Percentiles rank a stretch among this genome's conserved stretches.
Evolutionary conservation across 2,113 vertebrate genomes (phyloP).

Genomic region (Prionailurus bengalensis): DNA sequence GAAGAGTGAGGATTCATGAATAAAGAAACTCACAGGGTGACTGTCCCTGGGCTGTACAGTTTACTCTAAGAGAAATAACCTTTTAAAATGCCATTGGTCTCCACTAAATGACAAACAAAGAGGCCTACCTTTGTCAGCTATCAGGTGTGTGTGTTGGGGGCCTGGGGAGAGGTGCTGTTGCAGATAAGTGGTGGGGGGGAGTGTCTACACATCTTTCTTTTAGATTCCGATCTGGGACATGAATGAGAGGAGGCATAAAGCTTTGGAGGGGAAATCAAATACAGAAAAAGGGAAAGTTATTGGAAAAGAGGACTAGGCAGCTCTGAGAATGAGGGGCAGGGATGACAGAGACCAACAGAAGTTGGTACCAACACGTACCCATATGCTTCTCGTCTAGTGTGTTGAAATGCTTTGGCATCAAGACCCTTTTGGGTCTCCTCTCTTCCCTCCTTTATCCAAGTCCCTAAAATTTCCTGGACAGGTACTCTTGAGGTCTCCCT

Average conservation of each 20-base stretch:
- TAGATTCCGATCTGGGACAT: background rate
- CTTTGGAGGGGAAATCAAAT: background rate
- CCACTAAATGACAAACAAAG: conserved; percentile 40
- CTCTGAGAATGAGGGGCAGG: background rate
- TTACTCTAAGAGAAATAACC: conserved; percentile 74
- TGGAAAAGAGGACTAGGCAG: background rate
- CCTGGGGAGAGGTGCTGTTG: rapidly evolving
- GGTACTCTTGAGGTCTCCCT: background rate
- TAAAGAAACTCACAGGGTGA: conserved; percentile 80
- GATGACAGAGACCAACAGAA: background rate
- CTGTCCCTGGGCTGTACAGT: conserved; percentile 62
- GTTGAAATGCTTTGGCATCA: no score
- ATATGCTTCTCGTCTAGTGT: no score
- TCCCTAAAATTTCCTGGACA: background rate
- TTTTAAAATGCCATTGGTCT: conserved; percentile 75
- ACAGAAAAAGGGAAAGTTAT: background rate
- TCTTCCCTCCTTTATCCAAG: background rate
- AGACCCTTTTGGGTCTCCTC: background rate
- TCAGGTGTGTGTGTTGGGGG: background rate
- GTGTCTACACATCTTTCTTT: background rate
- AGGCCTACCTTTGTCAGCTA: background rate
- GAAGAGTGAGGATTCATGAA: conserved; percentile 81
- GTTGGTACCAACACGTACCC: no score
- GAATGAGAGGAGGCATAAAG: background rate
- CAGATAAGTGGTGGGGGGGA: background rate